phyloP scores from a whole-genome alignment of 1,140 invertebrate genomes.

The Scaptomyza montana region DNA sequence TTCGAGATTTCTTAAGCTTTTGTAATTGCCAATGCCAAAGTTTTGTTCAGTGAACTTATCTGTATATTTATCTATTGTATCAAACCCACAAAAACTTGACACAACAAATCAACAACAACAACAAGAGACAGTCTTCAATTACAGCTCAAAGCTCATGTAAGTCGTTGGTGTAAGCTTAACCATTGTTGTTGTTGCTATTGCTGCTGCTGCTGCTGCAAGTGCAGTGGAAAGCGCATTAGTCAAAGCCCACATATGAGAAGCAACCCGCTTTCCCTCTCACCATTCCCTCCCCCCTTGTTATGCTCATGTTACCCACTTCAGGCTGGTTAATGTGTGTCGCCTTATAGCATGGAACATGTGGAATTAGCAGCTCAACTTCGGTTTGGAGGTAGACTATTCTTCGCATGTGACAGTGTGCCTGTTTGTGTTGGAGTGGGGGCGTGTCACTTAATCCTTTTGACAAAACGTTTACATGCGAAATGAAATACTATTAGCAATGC shows the following conservation, averaged over 20 bases:
- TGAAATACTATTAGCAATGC: conserved; percentile 63
- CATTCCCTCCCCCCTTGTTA: neutral
- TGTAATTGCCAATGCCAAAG: conserved; percentile 5
- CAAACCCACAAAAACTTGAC: conserved; percentile 28
- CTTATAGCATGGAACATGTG: conserved; percentile 67
- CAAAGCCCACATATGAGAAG: conserved; percentile 52
- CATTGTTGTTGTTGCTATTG: conserved; percentile 28
- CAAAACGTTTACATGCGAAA: conserved; percentile 73
- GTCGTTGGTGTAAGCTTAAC: conserved; percentile 67
- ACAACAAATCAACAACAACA: conserved; percentile 13
- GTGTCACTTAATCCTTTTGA: conserved; percentile 70
- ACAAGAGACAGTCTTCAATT: conserved; percentile 63
- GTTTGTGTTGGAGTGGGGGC: conserved; percentile 1
- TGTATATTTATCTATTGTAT: conserved; percentile 38
- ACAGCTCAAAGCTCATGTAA: conserved; percentile 73
- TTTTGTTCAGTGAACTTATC: conserved; percentile 21
- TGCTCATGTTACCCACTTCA: conserved; percentile 60
- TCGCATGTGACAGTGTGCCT: neutral
- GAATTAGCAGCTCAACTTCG: conserved; percentile 54
- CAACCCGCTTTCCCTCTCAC: conserved; percentile 3
- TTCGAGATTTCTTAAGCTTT: neutral
- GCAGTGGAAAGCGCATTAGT: conserved; percentile 73
- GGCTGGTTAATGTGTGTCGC: conserved; percentile 73
- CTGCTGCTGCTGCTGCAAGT: conserved; percentile 53
- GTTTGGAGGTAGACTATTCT: neutral